Base-by-base conservation (phyloP, 2,888 invertebrate species). In the Apotomis betuletana region DNA sequence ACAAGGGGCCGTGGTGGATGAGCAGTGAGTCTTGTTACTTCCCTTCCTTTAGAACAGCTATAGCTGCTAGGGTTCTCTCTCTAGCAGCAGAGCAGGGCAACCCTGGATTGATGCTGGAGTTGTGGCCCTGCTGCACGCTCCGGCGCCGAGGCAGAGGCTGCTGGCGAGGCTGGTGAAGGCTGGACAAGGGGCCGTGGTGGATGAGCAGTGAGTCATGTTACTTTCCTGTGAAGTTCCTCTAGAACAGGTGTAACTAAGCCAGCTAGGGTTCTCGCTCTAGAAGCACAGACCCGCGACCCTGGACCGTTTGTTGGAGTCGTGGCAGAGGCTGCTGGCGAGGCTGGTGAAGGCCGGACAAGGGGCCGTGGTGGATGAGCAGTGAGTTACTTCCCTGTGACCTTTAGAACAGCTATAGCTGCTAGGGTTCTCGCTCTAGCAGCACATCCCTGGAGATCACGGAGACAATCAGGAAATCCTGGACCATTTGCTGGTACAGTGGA, bases 91-190 rank as follows among this genome's bases (percentile, higher is more conserved):
- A 89, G 4, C 85, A 85, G 75, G 92, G 95, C 0, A 92, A 90
- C 0, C 69, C 77, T 0, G 87, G 94, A 0, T 86, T 94, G 5
- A 95, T 27, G 27, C 27, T 27, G 27, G 27, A 27, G 27, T 27
- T 2, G 85, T 84, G 0, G 94, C 94, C 2, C 83, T 96, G 62
- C 83, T 96, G 69, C 94, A 95, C 81, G 94, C 96, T 70, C 94
- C 95, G 15, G 86, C 91, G 6, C 92, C 94, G 52, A 94, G 95
- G 78, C 91, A 94, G 64, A 94, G 94, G 41, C 95, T 95, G 77
- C 95, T 96, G 75, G 91, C 93, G 10, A 90, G 97, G 73, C 94
- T 98, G 0, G 94, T 98, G 54, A 91, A 93, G 68, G 97, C 97
- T 0, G 98, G 98, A 0, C 96, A 95, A 0, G 98, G 97, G 0